Percentiles rank a stretch among this genome's conserved stretches.
Evolutionary conservation across 1,140 invertebrate species (phyloP).

Genomic region (Chelonus insularis): DNA sequence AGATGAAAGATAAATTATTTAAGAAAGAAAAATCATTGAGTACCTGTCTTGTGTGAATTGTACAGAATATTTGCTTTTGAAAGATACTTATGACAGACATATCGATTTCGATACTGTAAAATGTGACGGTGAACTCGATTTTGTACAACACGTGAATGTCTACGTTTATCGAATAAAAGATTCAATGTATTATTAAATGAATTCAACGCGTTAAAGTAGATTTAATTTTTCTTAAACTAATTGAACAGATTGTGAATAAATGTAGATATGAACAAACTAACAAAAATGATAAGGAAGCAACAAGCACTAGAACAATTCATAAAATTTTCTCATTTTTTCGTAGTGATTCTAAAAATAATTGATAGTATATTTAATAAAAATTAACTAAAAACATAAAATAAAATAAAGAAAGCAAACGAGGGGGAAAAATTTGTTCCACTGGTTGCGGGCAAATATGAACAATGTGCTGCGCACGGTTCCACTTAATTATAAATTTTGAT

Average conservation of each 20-base stretch:
- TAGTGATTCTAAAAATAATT: too few species aligned
- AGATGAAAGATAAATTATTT: neutral
- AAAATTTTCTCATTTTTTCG: constrained; percentile 5
- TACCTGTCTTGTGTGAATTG: constrained; percentile 12
- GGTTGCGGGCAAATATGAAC: constrained; percentile 17
- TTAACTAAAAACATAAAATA: neutral
- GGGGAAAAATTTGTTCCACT: constrained; percentile 8
- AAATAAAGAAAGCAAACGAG: neutral
- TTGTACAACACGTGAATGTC: constrained; percentile 25
- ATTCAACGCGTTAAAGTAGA: constrained; percentile 1
- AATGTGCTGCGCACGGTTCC: constrained; percentile 21
- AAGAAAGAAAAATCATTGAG: constrained; percentile 1
- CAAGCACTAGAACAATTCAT: too few species aligned
- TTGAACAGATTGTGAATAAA: constrained; percentile 26
- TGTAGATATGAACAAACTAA: constrained; percentile 28
- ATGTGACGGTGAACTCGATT: constrained; percentile 23
- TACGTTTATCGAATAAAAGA: constrained; percentile 9
- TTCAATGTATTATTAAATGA: neutral
- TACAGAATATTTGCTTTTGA: constrained; percentile 13
- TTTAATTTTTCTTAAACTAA: constrained; percentile 13
- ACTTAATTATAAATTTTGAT: constrained; percentile 5
- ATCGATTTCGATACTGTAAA: constrained; percentile 16
- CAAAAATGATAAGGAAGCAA: constrained; percentile 2
- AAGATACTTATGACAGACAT: too few species aligned
- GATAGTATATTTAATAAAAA: constrained; percentile 12